Evolutionary conservation across 2,888 invertebrate genomes (phyloP).

Genomic region (Tiphia femorata): DNA sequence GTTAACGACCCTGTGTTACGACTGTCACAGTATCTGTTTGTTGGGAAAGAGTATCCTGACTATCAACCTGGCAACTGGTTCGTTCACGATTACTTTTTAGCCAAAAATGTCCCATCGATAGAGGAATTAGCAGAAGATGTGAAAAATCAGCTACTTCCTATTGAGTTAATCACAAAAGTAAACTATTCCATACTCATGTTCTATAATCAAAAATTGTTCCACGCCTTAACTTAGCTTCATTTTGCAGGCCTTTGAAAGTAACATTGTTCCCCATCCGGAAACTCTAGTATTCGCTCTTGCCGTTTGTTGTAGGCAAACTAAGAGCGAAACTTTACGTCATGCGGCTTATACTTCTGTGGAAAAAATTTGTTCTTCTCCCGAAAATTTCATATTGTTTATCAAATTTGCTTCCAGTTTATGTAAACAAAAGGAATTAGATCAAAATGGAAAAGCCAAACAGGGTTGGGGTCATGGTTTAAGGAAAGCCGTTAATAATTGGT

Average conservation of each 20-base stretch:
- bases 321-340: constrained; percentile 68
- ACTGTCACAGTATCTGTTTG: constrained; percentile 32
- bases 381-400: constrained; percentile 76
- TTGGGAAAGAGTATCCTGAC: constrained; percentile 53
- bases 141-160: constrained; percentile 46
- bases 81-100: constrained; percentile 70
- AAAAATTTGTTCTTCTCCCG: constrained; percentile 74
- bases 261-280: constrained; percentile 72
- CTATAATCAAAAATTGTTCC: no score
- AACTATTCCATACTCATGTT: background rate
- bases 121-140: constrained; percentile 52
- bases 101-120: constrained; percentile 68
- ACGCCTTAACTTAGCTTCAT: no score
- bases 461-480: constrained; percentile 78
- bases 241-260: constrained; percentile 70
- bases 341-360: constrained; percentile 72
- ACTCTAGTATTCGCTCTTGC: constrained; percentile 77
- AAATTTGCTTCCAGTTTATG: constrained; percentile 72
- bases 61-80: constrained; percentile 74
- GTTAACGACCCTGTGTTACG: constrained; percentile 28
- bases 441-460: constrained; percentile 53
- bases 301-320: constrained; percentile 71
- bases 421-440: constrained; percentile 56
- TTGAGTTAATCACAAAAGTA: constrained; percentile 60
- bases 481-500: constrained; percentile 77